phyloP scores from a whole-genome alignment of 2,797 vertebrate species.

The Parauchenoglanis punctatus region DNA sequence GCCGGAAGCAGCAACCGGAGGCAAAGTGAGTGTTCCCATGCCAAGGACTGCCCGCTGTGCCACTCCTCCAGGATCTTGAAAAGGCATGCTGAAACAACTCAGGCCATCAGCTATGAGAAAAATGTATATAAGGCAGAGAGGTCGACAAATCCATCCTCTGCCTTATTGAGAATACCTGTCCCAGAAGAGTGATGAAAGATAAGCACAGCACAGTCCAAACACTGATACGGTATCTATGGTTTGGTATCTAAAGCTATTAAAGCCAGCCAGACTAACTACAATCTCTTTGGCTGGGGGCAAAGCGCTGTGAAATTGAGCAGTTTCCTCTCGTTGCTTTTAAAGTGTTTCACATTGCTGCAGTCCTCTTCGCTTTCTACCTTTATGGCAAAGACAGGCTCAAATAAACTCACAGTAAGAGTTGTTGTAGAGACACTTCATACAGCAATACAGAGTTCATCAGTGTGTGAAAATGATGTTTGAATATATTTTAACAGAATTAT shows the following conservation, averaged over 20 bases:
- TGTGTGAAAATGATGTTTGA: neutral
- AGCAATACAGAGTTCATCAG: neutral
- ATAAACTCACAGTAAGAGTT: neutral
- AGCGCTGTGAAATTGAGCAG: conserved; percentile 56
- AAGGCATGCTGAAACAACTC: neutral
- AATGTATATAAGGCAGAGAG: neutral
- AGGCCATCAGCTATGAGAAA: neutral
- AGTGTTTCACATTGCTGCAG: conserved; percentile 18
- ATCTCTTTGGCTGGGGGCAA: conserved; percentile 42
- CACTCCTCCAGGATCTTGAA: conserved; percentile 22
- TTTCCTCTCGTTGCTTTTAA: conserved; percentile 48
- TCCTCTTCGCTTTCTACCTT: conserved; percentile 23
- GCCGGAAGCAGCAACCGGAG: conserved; percentile 50
- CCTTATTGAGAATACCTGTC: conserved; percentile 2
- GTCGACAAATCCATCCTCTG: conserved; percentile 16
- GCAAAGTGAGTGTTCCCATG: conserved; percentile 33
- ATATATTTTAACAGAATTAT: neutral
- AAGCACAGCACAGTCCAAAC: neutral
- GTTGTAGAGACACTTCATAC: neutral
- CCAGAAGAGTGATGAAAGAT: conserved; percentile 2
- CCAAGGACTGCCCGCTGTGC: conserved; percentile 32
- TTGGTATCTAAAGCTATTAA: conserved; percentile 47
- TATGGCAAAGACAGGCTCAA: conserved; percentile 29
- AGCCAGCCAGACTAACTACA: conserved; percentile 37
- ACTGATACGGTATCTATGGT: conserved; percentile 18